Evolutionary conservation across 2,113 vertebrate species (phyloP).

Genomic region (Hylia prasina): DNA sequence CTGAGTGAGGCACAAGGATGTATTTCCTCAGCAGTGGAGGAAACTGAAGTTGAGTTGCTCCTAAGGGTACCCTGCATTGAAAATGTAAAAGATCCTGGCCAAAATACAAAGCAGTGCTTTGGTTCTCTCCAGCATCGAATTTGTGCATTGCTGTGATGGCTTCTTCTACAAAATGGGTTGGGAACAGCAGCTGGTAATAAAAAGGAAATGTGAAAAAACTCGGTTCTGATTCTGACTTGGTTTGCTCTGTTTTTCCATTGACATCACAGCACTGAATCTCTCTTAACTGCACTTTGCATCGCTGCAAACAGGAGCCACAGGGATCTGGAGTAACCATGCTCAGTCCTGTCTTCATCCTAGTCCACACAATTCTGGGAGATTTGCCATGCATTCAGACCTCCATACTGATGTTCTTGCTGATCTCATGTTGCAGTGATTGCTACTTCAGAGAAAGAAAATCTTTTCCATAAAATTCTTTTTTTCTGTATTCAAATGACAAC

Average conservation of each 20-base stretch:
- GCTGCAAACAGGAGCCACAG: background rate
- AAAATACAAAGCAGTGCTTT: background rate
- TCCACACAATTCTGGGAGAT: no score
- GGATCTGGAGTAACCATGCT: background rate
- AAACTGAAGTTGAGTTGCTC: background rate
- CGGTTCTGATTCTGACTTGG: background rate
- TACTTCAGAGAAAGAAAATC: background rate
- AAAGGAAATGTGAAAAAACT: background rate
- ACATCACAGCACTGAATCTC: background rate
- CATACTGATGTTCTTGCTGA: background rate
- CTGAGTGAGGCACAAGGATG: background rate
- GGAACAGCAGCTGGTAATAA: background rate
- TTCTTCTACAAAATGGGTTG: background rate
- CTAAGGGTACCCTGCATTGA: background rate
- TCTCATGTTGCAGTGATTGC: background rate
- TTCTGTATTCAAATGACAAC: background rate
- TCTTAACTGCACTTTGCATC: background rate
- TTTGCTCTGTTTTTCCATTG: background rate
- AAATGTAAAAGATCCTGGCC: background rate
- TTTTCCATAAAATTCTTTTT: background rate
- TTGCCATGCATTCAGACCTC: background rate
- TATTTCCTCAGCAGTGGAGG: background rate
- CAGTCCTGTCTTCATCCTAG: background rate
- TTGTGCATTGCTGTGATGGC: rapidly evolving
- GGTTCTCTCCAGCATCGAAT: background rate